A percentile compares a stretch with the other conserved stretches of the same genome.
These are phyloP conservation scores for Neosilurus mollespiculum DNA, from an alignment of 2,797 vertebrate genomes.

Conservation along the genomic window DNA sequence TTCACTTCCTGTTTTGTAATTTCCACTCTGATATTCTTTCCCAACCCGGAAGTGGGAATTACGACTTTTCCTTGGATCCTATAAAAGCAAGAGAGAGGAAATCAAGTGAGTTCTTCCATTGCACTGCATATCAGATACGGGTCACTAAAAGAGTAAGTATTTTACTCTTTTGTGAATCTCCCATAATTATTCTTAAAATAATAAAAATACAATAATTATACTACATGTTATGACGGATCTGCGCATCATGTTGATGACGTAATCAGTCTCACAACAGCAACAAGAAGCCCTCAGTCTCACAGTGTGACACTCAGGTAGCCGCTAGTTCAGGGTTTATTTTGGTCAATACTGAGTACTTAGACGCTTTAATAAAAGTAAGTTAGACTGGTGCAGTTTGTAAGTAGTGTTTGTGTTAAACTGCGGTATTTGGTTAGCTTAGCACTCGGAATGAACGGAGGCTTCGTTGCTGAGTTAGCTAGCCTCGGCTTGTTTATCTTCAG, in stretches of 20 bases:
- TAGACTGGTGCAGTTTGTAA: background rate
- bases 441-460: background rate
- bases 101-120: no score
- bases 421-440: background rate
- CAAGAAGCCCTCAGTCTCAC: background rate
- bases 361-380: background rate
- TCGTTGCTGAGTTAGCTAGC: background rate
- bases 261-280: background rate
- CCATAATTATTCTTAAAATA: background rate
- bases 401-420: background rate
- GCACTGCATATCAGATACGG: background rate
- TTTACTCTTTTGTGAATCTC: background rate
- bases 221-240: background rate
- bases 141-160: background rate
- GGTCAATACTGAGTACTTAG: background rate
- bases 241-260: background rate
- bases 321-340: background rate
- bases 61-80: background rate
- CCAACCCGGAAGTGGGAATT: background rate
- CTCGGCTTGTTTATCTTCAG: background rate
- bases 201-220: background rate
- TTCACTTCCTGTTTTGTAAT: conserved; percentile 5
- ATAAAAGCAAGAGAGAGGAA: no score
- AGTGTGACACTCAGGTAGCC: background rate
- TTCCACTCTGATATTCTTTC: background rate